Conservation (phyloP, 2,797 vertebrate species). For the Huso huso region DNA sequence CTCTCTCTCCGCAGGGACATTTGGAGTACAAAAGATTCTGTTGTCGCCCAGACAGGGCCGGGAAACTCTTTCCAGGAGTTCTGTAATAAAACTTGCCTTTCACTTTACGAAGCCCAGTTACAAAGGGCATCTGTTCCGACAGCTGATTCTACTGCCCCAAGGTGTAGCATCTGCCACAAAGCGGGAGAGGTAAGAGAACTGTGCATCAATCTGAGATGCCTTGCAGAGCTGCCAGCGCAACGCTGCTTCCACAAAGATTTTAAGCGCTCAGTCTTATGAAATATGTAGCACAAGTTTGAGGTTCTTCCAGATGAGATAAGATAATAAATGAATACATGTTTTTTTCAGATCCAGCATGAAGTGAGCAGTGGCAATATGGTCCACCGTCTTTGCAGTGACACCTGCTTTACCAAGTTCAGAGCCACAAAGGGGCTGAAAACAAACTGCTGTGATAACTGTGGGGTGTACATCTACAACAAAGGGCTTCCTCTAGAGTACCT, state of each 20-base stretch:
- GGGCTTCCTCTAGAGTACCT: slow-evolving; percentile 63
- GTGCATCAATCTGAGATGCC: not conserved
- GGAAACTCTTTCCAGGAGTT: slow-evolving; percentile 68
- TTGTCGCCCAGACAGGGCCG: slow-evolving; percentile 66
- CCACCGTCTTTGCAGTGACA: slow-evolving; percentile 67
- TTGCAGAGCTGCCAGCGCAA: too few species aligned
- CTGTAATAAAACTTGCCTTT: slow-evolving; percentile 68
- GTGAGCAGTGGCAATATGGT: slow-evolving; percentile 71
- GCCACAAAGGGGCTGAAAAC: slow-evolving; percentile 76
- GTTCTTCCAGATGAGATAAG: too few species aligned
- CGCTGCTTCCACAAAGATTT: too few species aligned
- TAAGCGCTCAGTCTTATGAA: too few species aligned
- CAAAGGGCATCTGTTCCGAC: slow-evolving; percentile 52
- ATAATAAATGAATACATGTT: too few species aligned
- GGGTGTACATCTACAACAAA: slow-evolving; percentile 70
- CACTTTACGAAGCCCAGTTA: slow-evolving; percentile 66
- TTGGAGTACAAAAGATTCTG: slow-evolving; percentile 66
- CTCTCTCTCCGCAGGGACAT: slow-evolving; percentile 55
- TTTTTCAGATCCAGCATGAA: slow-evolving; percentile 66
- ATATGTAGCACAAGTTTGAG: too few species aligned
- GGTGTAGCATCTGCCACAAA: slow-evolving; percentile 71
- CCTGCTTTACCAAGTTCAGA: slow-evolving; percentile 73
- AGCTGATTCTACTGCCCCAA: slow-evolving; percentile 39
- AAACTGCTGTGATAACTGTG: slow-evolving; percentile 73
- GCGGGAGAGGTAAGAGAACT: slow-evolving; percentile 62